Evolutionary conservation across 2,888 invertebrate species (phyloP), one percentile per base, ranked within the genome.

Genomic region (Horisme vitalbata): DNA sequence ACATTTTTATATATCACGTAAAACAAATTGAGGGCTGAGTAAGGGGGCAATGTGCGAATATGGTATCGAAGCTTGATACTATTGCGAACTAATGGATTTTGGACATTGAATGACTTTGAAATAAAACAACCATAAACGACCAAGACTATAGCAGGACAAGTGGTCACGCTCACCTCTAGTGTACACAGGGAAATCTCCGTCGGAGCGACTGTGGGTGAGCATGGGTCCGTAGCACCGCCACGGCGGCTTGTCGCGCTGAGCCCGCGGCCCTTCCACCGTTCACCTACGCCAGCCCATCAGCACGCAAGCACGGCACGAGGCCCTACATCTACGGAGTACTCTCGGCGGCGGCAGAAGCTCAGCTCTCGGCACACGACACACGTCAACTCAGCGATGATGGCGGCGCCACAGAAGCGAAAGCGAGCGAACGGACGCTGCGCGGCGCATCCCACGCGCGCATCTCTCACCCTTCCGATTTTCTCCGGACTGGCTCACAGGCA

Each of bases 171-270:
- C 91, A 95, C 95, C 95, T 94, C 93, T 92, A 66, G 93, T 91
- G 84, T 95, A 95, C 83, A 95, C 93, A 71, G 95, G 95, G 87
- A 95, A 95, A 86, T 95, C 95, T 73, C 95, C 94, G 79, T 95
- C 95, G 81, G 95, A 95, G 86, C 94, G 94, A 79, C 95, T 95
- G 90, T 95, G 95, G 61, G 95, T 95, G 78, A 95, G 91, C 93
- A 95, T 95, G 78, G 93, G 92, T 81, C 92, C 93, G 81, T 92
- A 92, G 78, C 92, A 92, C 80, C 92, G 91, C 75, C 92, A 91
- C 75, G 91, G 83, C 82, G 88, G 83, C 65, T 78, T 83, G 69
- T 85, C 84, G 68, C 83, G 86, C 73, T 75, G 81, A 75, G 79
- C 80, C 73, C 90, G 90, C 72, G 80, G 87, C 79, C 90, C 87